Percentiles rank a stretch among this genome's conserved stretches.
These are phyloP conservation scores for Diplodus sargus DNA, from an alignment of 2,797 vertebrate species.

Conservation along the genomic window DNA sequence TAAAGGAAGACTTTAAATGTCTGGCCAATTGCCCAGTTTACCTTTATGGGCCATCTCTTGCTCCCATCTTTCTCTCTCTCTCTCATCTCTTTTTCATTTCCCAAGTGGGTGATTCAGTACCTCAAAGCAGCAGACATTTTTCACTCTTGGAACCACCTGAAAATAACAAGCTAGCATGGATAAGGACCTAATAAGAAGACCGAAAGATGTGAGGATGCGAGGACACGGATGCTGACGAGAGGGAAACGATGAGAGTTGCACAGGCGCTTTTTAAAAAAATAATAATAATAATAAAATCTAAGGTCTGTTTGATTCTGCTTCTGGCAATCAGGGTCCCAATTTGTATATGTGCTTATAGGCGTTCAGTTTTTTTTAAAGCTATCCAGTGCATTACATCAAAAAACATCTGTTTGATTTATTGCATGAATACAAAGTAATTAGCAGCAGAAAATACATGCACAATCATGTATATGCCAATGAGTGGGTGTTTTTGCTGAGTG, in stretches of 20 bases:
- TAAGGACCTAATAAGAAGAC: slow-evolving; percentile 51
- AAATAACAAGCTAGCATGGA: slow-evolving; percentile 75
- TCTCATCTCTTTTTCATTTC: slow-evolving; percentile 82
- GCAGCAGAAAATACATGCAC: slow-evolving; percentile 38
- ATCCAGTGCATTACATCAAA: slow-evolving; percentile 20
- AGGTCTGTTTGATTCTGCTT: slow-evolving; percentile 14
- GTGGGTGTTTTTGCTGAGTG: slow-evolving; percentile 50
- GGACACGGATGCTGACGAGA: slow-evolving; percentile 12
- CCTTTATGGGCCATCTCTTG: slow-evolving; percentile 82
- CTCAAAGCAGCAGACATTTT: slow-evolving; percentile 77
- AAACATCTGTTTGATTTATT: slow-evolving; percentile 15
- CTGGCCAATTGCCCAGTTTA: slow-evolving; percentile 82
- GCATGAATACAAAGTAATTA: slow-evolving; percentile 57
- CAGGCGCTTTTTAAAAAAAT: not conserved
- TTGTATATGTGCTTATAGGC: slow-evolving; percentile 18
- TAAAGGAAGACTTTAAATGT: slow-evolving; percentile 82
- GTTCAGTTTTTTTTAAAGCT: slow-evolving; percentile 32
- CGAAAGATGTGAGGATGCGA: slow-evolving; percentile 11
- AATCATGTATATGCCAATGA: slow-evolving; percentile 44
- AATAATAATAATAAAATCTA: not conserved
- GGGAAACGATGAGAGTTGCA: slow-evolving; percentile 3
- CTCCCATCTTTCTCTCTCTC: slow-evolving; percentile 68
- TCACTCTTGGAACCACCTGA: slow-evolving; percentile 72
- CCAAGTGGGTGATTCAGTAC: slow-evolving; percentile 81
- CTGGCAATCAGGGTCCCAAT: slow-evolving; percentile 23